Percentiles rank a stretch among this genome's conserved stretches.
Conservation (phyloP, 2,888 invertebrate species). For the Fabriciana adippe region DNA sequence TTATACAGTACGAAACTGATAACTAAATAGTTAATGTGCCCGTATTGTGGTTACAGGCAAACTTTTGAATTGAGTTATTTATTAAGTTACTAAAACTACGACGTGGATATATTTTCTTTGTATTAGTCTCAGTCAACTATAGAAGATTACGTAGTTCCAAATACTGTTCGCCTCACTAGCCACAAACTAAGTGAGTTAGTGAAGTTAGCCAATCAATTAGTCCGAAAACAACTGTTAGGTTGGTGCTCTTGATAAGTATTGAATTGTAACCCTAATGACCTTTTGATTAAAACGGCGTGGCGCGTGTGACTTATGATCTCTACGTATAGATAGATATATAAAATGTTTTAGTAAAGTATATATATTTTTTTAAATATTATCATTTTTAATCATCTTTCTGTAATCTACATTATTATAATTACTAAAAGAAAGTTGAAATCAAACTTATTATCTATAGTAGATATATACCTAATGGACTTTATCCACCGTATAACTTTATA, state of each 20-base stretch:
- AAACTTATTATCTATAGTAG: too few species aligned
- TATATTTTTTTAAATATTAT: too few species aligned
- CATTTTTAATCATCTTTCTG: too few species aligned
- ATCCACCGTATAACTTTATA: too few species aligned
- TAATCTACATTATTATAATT: too few species aligned
- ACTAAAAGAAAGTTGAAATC: too few species aligned
- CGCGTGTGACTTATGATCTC: background rate
- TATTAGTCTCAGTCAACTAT: conserved; percentile 16
- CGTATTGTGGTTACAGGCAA: conserved; percentile 5
- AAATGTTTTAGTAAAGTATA: too few species aligned
- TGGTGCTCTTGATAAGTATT: too few species aligned
- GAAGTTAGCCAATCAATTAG: conserved; percentile 21
- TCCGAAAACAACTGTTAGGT: conserved; percentile 15
- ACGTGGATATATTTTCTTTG: conserved; percentile 25
- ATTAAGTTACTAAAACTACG: conserved; percentile 22
- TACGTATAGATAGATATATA: too few species aligned
- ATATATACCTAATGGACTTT: too few species aligned
- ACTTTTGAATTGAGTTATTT: conserved; percentile 5
- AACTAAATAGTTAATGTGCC: conserved; percentile 6
- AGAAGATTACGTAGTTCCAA: conserved; percentile 14
- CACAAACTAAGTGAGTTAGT: conserved; percentile 18
- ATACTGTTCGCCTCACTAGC: conserved; percentile 12
- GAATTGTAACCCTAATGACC: background rate
- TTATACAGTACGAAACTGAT: background rate
- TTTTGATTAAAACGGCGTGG: background rate